These are phyloP conservation scores for Cryptocheilus praepositus DNA, from an alignment of 2,888 invertebrate species.

Conservation along the genomic window DNA sequence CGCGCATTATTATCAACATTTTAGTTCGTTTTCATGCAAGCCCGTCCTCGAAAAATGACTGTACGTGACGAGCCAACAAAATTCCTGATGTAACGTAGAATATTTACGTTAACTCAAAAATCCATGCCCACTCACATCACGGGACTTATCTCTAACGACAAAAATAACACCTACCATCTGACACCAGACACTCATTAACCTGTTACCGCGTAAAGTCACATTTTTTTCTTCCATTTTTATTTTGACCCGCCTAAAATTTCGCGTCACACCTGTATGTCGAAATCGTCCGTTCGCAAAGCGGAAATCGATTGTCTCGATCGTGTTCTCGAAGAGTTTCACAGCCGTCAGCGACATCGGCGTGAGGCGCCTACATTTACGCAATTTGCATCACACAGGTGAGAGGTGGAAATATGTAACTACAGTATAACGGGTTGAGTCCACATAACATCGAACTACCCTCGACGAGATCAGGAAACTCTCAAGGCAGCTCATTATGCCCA, in stretches of 20 bases:
- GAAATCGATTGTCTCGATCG: conserved; percentile 10
- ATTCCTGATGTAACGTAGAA: too few species aligned
- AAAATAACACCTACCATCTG: too few species aligned
- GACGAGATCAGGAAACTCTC: conserved; percentile 35
- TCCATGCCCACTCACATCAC: too few species aligned
- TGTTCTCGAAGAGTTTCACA: conserved; percentile 14
- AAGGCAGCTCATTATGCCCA: conserved; percentile 42
- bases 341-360: conserved; percentile 29
- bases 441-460: conserved; percentile 41
- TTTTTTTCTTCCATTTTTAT: too few species aligned
- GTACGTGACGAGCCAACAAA: too few species aligned
- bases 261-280: too few species aligned
- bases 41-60: neutral
- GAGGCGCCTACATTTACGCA: conserved; percentile 17
- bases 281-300: conserved; percentile 1
- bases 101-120: too few species aligned
- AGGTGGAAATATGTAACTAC: neutral
- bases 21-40: neutral
- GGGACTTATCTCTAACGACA: too few species aligned
- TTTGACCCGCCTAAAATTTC: too few species aligned
- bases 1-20: too few species aligned
- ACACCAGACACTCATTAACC: too few species aligned
- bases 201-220: too few species aligned
- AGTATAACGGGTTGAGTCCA: neutral
- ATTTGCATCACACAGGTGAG: conserved; percentile 8